phyloP scores from a whole-genome alignment of 2,797 vertebrate species.

The Rhinatrema bivittatum region DNA sequence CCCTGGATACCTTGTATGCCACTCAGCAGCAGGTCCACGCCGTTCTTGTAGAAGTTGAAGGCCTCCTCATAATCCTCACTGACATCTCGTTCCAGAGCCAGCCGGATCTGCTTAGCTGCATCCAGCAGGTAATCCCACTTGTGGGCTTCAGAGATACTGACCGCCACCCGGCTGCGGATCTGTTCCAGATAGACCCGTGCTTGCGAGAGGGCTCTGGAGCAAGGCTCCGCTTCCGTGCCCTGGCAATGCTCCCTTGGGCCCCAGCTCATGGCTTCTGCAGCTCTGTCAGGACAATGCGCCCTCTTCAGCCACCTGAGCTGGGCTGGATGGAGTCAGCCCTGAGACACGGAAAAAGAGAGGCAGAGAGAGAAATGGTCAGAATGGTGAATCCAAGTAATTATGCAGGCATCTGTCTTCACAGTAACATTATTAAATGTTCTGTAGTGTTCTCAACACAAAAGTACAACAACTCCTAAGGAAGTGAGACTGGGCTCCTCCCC shows the following conservation, averaged over 20 bases:
- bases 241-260: constrained; percentile 13
- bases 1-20: constrained; percentile 92
- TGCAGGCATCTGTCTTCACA: too few species aligned
- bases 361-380: too few species aligned
- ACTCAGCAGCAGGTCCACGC: constrained; percentile 85
- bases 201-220: constrained; percentile 33
- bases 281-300: neutral
- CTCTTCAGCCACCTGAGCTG: too few species aligned
- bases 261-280: constrained; percentile 40
- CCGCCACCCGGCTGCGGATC: constrained; percentile 49
- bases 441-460: too few species aligned
- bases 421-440: too few species aligned
- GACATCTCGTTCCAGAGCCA: constrained; percentile 90
- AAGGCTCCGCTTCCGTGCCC: constrained; percentile 35
- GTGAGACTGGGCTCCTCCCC: too few species aligned
- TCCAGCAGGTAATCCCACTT: constrained; percentile 91
- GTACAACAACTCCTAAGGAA: too few species aligned
- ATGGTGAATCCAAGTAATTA: too few species aligned
- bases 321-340: too few species aligned
- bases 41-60: constrained; percentile 96
- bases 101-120: constrained; percentile 88
- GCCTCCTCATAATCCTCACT: constrained; percentile 95
- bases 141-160: constrained; percentile 27
- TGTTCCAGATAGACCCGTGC: constrained; percentile 38
- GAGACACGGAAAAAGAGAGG: too few species aligned